Base-by-base conservation (phyloP, 2,113 vertebrate species). In the Sinocyclocheilus maitianheensis region DNA sequence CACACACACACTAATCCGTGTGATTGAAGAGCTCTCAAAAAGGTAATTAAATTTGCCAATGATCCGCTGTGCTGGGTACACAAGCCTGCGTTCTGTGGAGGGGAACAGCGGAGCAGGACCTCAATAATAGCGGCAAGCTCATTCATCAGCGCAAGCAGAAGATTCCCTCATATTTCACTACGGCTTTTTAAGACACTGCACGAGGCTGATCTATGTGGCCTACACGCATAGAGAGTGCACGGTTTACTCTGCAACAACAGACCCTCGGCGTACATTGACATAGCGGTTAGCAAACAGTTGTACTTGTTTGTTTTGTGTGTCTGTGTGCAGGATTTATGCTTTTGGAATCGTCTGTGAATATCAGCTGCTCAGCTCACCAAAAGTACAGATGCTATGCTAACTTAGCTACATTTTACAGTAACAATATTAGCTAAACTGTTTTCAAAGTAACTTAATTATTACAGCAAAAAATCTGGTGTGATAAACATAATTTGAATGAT, bases 11-110 rank as follows among this genome's bases (percentile, higher is more conserved):
- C 89, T 93, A 93, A 94, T 93, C 92, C 92, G 88, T 92, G 90
- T 94, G 93, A 94, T 93, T 94, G 92, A 94, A 93, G 92, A 93
- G 92, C 93, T 94, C 94, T 93, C 92, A 94, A 92, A 93, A 79
- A 89, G 91, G 90, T 94, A 94, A 94, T 94, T 94, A 93, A 94
- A 94, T 94, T 94, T 94, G 91, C 94, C 92, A 92, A 92, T 90
- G 92, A 94, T 93, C 91, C 86, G 90, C 92, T 84, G 91, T 81
- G 77, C 92, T 92, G 89, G 87, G 87, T 91, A 90, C 76, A 91
- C 72, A 79, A 43, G 83, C 51, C 71, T 37, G 90, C 88, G 88
- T 91, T 91, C 88, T 89, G 91, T 48, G 37, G 79, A 92, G 91
- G 91, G 90, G 90, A 92, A 90, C 88, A 83, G 90, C 86, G 58